phyloP scores from a whole-genome alignment of 2,888 invertebrate genomes.

The Fabriciana adippe region DNA sequence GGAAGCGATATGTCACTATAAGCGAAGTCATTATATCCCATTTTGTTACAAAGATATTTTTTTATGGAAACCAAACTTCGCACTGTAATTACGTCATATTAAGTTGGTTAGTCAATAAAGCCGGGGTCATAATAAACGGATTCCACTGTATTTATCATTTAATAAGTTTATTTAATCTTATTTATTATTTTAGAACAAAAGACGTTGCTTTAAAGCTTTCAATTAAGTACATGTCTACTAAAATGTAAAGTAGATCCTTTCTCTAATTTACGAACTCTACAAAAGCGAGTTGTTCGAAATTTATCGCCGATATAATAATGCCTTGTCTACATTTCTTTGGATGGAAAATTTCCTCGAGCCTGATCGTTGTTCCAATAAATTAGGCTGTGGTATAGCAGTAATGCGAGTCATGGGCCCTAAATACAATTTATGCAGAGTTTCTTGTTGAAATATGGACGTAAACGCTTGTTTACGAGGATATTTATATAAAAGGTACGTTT shows the following conservation, averaged over 20 bases:
- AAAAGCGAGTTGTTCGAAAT: slow-evolving; percentile 22
- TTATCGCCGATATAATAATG: slow-evolving; percentile 27
- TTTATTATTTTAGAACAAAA: background rate
- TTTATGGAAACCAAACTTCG: no score
- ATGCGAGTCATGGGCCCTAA: slow-evolving; percentile 15
- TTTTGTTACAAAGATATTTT: no score
- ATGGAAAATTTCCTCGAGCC: slow-evolving; percentile 12
- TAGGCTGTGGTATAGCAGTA: slow-evolving; percentile 15
- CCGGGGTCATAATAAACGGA: no score
- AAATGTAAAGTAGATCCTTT: slow-evolving; percentile 14
- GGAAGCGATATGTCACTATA: no score
- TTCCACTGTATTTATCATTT: background rate
- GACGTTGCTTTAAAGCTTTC: slow-evolving; percentile 1
- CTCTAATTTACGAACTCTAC: slow-evolving; percentile 23
- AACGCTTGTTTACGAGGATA: slow-evolving; percentile 5
- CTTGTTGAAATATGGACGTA: slow-evolving; percentile 17
- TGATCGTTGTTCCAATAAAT: slow-evolving; percentile 29
- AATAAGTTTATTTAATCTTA: background rate
- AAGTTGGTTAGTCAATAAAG: no score
- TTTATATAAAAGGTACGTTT: slow-evolving; percentile 1
- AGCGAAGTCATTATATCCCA: no score
- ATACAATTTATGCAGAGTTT: slow-evolving; percentile 19
- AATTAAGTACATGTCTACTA: slow-evolving; percentile 8
- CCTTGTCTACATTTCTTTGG: slow-evolving; percentile 21
- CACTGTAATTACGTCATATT: no score